Evolutionary conservation across 2,888 invertebrate species (phyloP).

Genomic region (Ptycholaimellus sp.): DNA sequence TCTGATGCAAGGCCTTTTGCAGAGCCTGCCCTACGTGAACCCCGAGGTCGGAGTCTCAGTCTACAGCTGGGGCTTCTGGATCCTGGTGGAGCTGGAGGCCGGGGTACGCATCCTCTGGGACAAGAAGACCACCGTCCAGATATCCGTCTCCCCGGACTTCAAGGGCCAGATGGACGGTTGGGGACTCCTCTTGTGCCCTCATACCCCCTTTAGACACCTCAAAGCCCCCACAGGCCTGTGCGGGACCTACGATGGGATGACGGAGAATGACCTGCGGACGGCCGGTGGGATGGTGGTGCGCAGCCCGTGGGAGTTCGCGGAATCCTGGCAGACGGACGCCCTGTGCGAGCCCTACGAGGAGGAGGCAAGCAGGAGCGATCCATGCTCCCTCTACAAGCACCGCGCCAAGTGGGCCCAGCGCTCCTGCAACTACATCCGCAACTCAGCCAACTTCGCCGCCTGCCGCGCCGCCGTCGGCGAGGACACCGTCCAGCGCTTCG

Average conservation of each 20-base stretch:
- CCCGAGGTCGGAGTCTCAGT: no score
- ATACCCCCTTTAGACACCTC: no score
- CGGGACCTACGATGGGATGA: slow-evolving; percentile 65
- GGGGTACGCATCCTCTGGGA: no score
- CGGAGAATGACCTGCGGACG: slow-evolving; percentile 58
- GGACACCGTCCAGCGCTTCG: neutral
- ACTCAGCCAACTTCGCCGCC: neutral
- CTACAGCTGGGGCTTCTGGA: no score
- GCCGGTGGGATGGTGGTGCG: slow-evolving; percentile 61
- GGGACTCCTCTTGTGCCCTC: no score
- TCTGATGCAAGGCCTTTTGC: no score
- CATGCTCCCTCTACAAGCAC: slow-evolving; percentile 31
- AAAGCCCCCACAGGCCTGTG: no score
- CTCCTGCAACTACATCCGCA: slow-evolving; percentile 40
- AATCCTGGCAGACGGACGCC: slow-evolving; percentile 64
- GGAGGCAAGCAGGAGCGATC: no score
- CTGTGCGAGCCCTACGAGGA: slow-evolving; percentile 33
- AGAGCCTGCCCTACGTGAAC: no score
- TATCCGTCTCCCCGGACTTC: slow-evolving; percentile 6
- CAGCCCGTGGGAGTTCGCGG: slow-evolving; percentile 52
- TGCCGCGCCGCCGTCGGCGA: slow-evolving; percentile 3
- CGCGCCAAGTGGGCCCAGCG: slow-evolving; percentile 53
- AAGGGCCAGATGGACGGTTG: slow-evolving; percentile 41
- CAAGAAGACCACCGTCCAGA: no score
- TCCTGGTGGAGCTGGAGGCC: no score